Conservation (phyloP, 2,797 vertebrate genomes). For the Sparidentex hasta region DNA sequence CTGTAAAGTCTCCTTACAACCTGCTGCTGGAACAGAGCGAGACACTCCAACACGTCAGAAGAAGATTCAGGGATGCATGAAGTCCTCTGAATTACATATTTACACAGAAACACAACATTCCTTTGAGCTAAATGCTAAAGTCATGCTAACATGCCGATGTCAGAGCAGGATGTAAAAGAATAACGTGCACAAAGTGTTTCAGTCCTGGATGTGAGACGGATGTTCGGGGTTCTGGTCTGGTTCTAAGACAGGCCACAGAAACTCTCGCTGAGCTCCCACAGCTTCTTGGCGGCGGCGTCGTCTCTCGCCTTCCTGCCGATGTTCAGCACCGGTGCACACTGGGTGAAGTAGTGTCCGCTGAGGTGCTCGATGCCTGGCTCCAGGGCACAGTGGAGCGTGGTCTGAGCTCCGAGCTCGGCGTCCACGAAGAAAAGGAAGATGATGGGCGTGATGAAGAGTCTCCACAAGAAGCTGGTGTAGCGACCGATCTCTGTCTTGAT, state of each 20-base stretch:
- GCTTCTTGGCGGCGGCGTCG: conserved; percentile 17
- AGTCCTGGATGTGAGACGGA: too few relatives aligned
- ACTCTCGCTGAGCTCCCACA: conserved; percentile 52
- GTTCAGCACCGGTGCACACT: conserved; percentile 44
- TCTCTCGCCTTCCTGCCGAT: conserved; percentile 13
- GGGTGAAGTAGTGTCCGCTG: conserved; percentile 77
- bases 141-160: too few relatives aligned
- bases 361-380: conserved; percentile 77
- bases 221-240: neutral
- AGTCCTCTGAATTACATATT: too few relatives aligned
- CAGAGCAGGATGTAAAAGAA: too few relatives aligned
- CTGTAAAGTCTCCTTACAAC: too few relatives aligned
- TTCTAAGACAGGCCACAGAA: conserved; percentile 39
- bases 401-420: conserved; percentile 76
- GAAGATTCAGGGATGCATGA: too few relatives aligned
- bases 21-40: too few relatives aligned
- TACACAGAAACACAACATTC: too few relatives aligned
- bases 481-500: conserved; percentile 56
- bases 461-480: conserved; percentile 66
- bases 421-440: conserved; percentile 72
- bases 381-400: conserved; percentile 80
- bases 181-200: too few relatives aligned
- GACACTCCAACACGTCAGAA: too few relatives aligned
- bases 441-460: conserved; percentile 57
- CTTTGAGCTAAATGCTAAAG: too few relatives aligned